phyloP scores from a whole-genome alignment of 2,888 invertebrate species.

The Amaurobius ferox region DNA sequence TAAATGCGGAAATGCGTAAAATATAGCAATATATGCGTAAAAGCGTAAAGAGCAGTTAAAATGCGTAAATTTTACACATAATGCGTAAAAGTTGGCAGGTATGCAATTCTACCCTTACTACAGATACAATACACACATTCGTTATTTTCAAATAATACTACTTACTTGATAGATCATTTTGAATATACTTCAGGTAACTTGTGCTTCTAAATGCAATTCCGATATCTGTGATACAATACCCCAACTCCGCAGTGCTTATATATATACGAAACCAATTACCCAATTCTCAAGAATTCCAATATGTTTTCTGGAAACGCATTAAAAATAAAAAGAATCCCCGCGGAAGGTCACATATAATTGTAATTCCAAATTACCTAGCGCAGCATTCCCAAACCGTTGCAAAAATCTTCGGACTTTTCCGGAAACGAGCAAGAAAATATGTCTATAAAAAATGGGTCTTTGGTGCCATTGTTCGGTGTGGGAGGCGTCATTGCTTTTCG shows the following conservation, averaged over 20 bases:
- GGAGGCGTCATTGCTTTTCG: neutral
- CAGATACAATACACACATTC: no score
- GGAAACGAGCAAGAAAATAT: neutral
- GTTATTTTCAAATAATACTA: neutral
- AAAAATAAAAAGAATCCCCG: neutral
- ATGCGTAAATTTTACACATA: no score
- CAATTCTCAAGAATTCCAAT: neutral
- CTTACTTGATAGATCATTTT: neutral
- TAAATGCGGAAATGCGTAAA: no score
- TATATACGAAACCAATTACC: neutral
- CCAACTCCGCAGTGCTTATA: neutral
- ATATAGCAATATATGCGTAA: no score
- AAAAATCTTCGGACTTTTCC: neutral
- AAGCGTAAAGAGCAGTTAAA: no score
- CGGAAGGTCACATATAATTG: slow-evolving; percentile 9
- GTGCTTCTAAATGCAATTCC: neutral
- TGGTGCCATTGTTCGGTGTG: neutral
- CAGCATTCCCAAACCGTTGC: neutral
- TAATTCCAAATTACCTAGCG: neutral
- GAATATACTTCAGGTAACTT: neutral
- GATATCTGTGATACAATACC: neutral
- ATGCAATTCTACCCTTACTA: no score
- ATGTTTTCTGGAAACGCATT: neutral
- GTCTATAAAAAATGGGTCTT: neutral
- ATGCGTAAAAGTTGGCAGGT: no score